Percentiles rank a stretch among this genome's conserved stretches.
phyloP scores from a whole-genome alignment of 2,113 vertebrate genomes.

The Desmodus rotundus region DNA sequence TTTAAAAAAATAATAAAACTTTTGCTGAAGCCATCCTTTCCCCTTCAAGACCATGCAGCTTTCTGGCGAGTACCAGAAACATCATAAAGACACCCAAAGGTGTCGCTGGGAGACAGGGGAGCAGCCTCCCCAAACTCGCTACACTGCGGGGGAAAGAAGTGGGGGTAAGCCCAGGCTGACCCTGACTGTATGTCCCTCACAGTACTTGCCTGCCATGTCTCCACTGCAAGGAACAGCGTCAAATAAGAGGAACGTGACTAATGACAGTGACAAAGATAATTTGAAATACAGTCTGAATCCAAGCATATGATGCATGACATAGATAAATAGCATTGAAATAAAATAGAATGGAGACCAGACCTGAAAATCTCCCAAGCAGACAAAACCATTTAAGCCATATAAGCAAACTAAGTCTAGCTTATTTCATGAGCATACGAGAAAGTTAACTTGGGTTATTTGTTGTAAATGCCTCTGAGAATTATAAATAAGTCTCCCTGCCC shows the following conservation, averaged over 20 bases:
- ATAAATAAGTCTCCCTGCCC: neutral
- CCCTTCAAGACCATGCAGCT: neutral
- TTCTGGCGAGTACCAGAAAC: neutral
- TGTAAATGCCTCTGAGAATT: neutral
- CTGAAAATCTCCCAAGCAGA: neutral
- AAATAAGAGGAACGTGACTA: neutral
- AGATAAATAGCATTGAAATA: neutral
- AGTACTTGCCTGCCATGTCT: neutral
- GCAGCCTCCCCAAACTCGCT: neutral
- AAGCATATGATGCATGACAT: neutral
- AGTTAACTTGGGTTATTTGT: neutral
- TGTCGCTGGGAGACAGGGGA: neutral
- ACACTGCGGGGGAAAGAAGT: neutral
- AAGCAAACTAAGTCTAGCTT: neutral
- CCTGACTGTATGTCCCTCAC: neutral
- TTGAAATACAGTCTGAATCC: neutral
- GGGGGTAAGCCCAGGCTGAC: too few species aligned
- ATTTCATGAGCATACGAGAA: neutral
- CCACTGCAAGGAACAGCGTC: neutral
- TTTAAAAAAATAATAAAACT: neutral
- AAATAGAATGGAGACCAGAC: neutral
- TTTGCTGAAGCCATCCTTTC: neutral
- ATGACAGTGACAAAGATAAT: neutral
- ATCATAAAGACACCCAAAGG: neutral
- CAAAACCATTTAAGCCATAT: neutral